Percentiles rank a stretch among this genome's conserved stretches.
These are phyloP conservation scores for Peromyscus californicus DNA, from an alignment of 2,113 vertebrate species.

Conservation along the genomic window DNA sequence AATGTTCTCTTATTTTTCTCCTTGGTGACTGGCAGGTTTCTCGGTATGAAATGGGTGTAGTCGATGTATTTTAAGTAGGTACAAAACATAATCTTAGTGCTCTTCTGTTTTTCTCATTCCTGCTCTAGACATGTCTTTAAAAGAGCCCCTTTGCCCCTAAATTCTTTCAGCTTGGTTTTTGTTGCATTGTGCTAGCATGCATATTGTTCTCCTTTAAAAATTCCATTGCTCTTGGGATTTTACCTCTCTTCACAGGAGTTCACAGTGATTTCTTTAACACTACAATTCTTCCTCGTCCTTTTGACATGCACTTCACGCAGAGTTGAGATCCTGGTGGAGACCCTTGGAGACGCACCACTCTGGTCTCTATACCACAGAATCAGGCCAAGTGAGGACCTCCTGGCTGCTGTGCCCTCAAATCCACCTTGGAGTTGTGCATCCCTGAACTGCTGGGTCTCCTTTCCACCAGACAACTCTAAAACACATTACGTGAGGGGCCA, in stretches of 20 bases:
- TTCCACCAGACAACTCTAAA: background rate
- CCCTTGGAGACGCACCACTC: background rate
- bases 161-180: background rate
- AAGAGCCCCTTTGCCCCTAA: background rate
- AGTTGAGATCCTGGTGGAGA: background rate
- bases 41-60: background rate
- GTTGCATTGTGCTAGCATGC: background rate
- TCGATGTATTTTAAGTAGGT: background rate
- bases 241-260: background rate
- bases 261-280: constrained; percentile 11
- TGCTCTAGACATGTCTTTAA: background rate
- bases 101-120: background rate
- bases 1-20: background rate
- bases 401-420: background rate
- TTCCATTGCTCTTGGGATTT: background rate
- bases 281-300: background rate
- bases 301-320: background rate
- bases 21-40: background rate
- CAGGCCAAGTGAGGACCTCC: background rate
- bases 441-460: too few species aligned
- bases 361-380: background rate
- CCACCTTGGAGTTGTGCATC: accelerated
- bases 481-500: background rate
- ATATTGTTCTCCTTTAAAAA: background rate
- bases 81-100: background rate